Conservation (phyloP, 2,113 vertebrate species). For the Phocoena sinus region DNA sequence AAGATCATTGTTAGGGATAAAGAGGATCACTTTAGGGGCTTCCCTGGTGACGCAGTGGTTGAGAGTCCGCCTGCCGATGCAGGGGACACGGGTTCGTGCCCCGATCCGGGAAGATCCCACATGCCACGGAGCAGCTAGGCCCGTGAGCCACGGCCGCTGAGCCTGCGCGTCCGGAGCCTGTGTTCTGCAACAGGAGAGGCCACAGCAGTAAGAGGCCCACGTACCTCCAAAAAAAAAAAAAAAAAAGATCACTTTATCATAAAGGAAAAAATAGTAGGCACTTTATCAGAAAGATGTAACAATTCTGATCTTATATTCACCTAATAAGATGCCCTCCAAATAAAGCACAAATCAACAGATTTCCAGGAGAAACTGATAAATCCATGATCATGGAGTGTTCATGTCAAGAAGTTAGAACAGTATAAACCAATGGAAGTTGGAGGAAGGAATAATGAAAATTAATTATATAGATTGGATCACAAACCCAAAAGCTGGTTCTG, state of each 20-base stretch:
- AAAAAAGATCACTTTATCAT: background rate
- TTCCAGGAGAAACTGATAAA: background rate
- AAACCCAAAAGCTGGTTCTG: background rate
- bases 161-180: too few species aligned
- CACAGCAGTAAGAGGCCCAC: too few species aligned
- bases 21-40: background rate
- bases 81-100: too few species aligned
- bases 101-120: too few species aligned
- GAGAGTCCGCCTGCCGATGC: too few species aligned
- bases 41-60: too few species aligned
- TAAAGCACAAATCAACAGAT: conserved; percentile 1
- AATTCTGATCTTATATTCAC: conserved; percentile 6
- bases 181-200: too few species aligned
- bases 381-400: background rate
- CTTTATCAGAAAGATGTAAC: background rate
- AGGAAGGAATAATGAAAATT: background rate
- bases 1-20: conserved; percentile 11
- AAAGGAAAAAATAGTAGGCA: background rate
- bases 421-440: background rate
- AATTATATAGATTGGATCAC: background rate
- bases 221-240: too few species aligned
- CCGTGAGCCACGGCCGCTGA: too few species aligned
- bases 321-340: background rate
- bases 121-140: too few species aligned
- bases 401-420: background rate